Evolutionary conservation across 2,888 invertebrate species (phyloP), one percentile per base, ranked within the genome.

Genomic region (Callyntrura guangdongensis): DNA sequence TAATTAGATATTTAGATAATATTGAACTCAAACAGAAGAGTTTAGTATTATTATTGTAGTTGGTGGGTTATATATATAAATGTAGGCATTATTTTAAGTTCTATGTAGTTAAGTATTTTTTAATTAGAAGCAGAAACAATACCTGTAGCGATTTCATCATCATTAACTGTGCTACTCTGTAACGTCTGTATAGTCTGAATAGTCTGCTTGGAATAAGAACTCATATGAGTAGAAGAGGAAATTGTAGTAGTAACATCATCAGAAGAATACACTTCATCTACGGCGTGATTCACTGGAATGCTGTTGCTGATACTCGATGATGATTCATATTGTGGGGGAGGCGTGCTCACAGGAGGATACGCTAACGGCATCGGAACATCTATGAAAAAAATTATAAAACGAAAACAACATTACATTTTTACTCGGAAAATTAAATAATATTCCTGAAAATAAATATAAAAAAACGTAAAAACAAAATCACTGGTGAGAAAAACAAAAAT

Each of bases 171-270:
- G 86, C 86, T 90, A 90, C 90, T 90, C 82, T 90, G 90, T 86
- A 90, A 79, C 79, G 90, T 90, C 86, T 90, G 90, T 79, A 90
- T 90, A 69, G 90, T 90, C 86, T 90, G 90, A 69, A 90, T 90
- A 69, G 90, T 90, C 90, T 90, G 90, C 90, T 81, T 36, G 77
- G 89, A 89, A 77, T 74, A 86, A 77, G 81, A 89, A 90, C 81
- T 86, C 85, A 59, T 79, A 27, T 86, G 85, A 81, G 86, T 81
- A 47, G 84, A 74, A 59, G 90, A 90, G 77, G 86, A 81, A 67
- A 89, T 69, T 53, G 89, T 84, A 5, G 85, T 86, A 64, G 86
- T 90, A 49, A 90, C 90, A 85, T 90, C 90, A 86, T 90, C 90
- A 14, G 90, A 90, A 86, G 90, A 90, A 53, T 90, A 90, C 4